Percentiles rank a stretch among this genome's conserved stretches.
phyloP scores from a whole-genome alignment of 2,888 invertebrate genomes.

The Melanophora roralis region DNA sequence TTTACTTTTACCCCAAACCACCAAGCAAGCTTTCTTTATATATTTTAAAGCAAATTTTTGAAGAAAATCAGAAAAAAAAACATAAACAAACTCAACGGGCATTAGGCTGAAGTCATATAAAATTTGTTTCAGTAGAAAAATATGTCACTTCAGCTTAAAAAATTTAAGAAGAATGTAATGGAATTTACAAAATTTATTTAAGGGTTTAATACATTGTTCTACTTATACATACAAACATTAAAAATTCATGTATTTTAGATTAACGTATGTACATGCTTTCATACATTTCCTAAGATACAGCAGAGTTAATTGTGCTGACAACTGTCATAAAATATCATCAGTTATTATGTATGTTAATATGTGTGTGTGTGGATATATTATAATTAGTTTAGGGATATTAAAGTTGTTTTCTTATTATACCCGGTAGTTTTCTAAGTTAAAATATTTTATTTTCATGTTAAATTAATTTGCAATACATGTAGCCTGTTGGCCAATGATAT shows the following conservation, averaged over 20 bases:
- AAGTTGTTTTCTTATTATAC: too few species aligned
- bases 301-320: conserved; percentile 40
- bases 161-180: neutral
- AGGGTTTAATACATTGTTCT: neutral
- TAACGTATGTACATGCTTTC: neutral
- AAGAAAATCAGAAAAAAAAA: too few species aligned
- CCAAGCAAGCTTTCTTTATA: too few species aligned
- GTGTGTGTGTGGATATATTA: neutral
- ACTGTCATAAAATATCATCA: conserved; percentile 48
- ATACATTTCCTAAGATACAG: neutral
- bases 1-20: too few species aligned
- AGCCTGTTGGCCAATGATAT: too few species aligned
- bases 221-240: neutral
- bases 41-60: too few species aligned
- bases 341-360: conserved; percentile 4
- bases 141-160: conserved; percentile 48
- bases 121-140: conserved; percentile 53
- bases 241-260: neutral
- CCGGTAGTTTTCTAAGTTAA: too few species aligned
- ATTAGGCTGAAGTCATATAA: too few species aligned
- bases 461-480: too few species aligned
- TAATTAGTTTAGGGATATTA: neutral
- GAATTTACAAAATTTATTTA: conserved; percentile 2
- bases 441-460: too few species aligned
- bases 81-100: too few species aligned